Percentiles rank a stretch among this genome's conserved stretches.
Conservation (phyloP, 2,797 vertebrate species). For the Syncerus caffer region DNA sequence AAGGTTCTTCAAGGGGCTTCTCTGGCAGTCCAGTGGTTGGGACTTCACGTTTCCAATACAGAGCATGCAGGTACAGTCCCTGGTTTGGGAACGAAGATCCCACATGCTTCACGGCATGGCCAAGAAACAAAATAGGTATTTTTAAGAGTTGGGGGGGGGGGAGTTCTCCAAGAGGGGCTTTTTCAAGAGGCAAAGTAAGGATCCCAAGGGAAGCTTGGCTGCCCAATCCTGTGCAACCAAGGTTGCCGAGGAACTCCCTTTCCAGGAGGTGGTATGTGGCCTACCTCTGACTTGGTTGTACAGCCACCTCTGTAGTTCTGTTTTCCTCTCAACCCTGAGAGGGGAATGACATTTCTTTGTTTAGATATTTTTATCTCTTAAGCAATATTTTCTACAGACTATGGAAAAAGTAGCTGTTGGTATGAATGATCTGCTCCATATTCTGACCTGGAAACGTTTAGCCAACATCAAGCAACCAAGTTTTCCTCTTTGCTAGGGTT, state of each 20-base stretch:
- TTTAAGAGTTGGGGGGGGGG: fast-evolving
- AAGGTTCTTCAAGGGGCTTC: neutral
- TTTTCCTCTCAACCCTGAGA: neutral
- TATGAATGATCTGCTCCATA: conserved; percentile 38
- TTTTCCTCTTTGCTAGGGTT: conserved; percentile 48
- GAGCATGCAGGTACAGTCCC: neutral
- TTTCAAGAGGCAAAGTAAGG: conserved; percentile 21
- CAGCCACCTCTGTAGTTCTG: neutral
- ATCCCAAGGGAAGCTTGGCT: neutral
- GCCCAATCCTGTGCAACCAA: neutral
- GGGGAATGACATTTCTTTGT: conserved; percentile 28
- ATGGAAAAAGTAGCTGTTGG: conserved; percentile 1
- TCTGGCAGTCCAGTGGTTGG: neutral
- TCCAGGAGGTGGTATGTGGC: neutral
- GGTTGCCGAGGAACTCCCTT: neutral
- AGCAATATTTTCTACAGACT: conserved; percentile 40
- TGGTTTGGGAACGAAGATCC: neutral
- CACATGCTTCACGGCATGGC: neutral
- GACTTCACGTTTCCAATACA: neutral
- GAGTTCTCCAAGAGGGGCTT: neutral
- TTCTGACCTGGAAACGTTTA: conserved; percentile 39
- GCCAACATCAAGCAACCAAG: conserved; percentile 31
- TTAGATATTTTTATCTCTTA: conserved; percentile 33
- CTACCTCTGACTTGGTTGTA: neutral
- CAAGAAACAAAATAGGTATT: neutral